Evolutionary conservation across 2,888 invertebrate species (phyloP).

Genomic region (Osmoderma eremita): DNA sequence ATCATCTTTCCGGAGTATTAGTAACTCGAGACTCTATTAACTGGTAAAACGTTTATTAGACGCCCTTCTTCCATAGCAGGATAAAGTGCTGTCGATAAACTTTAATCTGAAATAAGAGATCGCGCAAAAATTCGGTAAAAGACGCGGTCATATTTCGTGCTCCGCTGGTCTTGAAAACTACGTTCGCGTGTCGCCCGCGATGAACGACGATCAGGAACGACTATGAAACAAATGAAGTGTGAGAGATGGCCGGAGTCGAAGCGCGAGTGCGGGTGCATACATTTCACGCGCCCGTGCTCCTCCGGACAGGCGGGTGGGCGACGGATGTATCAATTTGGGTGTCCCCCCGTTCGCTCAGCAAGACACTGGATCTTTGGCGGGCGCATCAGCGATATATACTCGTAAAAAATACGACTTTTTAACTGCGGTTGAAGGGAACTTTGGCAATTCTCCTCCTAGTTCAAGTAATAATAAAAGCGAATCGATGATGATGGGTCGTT

Average conservation of each 20-base stretch:
- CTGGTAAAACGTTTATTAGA: constrained; percentile 35
- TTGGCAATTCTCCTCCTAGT: constrained; percentile 37
- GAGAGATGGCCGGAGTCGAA: constrained; percentile 56
- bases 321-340: constrained; percentile 59
- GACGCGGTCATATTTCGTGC: constrained; percentile 61
- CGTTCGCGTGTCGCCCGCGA: constrained; percentile 54
- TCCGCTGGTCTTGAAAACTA: constrained; percentile 62
- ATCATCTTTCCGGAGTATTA: constrained; percentile 1
- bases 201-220: constrained; percentile 52
- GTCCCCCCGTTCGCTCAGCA: constrained; percentile 3
- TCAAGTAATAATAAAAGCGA: constrained; percentile 46
- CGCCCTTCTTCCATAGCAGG: constrained; percentile 3
- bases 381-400: constrained; percentile 28
- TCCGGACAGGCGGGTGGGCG: constrained; percentile 37
- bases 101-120: constrained; percentile 48
- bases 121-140: constrained; percentile 54
- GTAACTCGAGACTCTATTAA: constrained; percentile 23
- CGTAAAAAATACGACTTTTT: constrained; percentile 48
- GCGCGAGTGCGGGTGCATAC: constrained; percentile 55
- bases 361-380: background rate
- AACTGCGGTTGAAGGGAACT: constrained; percentile 51
- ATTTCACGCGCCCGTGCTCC: constrained; percentile 57
- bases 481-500: constrained; percentile 14
- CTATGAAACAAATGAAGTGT: constrained; percentile 61
- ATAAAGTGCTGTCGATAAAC: constrained; percentile 41